phyloP scores from a whole-genome alignment of 2,888 invertebrate genomes.

The Cartodere bifasciata region DNA sequence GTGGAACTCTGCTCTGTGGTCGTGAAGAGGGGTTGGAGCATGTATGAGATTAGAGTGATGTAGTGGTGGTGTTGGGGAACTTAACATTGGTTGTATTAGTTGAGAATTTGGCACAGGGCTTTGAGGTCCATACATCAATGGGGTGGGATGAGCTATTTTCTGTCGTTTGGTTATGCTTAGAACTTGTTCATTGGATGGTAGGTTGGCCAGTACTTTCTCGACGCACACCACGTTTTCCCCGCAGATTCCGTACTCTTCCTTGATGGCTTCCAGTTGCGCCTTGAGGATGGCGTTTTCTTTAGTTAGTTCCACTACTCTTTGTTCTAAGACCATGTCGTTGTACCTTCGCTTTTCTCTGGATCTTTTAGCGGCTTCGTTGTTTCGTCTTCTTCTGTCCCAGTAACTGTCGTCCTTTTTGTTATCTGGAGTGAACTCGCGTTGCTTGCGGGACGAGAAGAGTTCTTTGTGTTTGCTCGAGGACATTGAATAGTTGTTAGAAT shows the following conservation, averaged over 20 bases:
- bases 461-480: slow-evolving; percentile 56
- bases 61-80: slow-evolving; percentile 39
- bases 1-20: slow-evolving; percentile 38
- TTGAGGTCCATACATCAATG: slow-evolving; percentile 43
- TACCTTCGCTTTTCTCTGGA: slow-evolving; percentile 93
- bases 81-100: slow-evolving; percentile 43
- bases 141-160: slow-evolving; percentile 37
- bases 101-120: slow-evolving; percentile 48
- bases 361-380: slow-evolving; percentile 94
- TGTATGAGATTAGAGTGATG: slow-evolving; percentile 34
- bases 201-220: slow-evolving; percentile 75
- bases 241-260: slow-evolving; percentile 84
- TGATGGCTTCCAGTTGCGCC: slow-evolving; percentile 83
- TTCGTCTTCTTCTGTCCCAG: slow-evolving; percentile 90
- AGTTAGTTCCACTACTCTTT: slow-evolving; percentile 83
- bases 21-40: slow-evolving; percentile 36
- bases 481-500: slow-evolving; percentile 38
- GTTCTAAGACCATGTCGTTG: slow-evolving; percentile 94
- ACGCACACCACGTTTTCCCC: slow-evolving; percentile 78
- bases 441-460: slow-evolving; percentile 80
- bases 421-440: slow-evolving; percentile 92
- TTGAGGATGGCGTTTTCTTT: slow-evolving; percentile 92
- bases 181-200: slow-evolving; percentile 76
- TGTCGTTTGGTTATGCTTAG: slow-evolving; percentile 70
- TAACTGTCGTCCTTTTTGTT: slow-evolving; percentile 94